Evolutionary conservation across 1,140 invertebrate species (phyloP), one percentile per base, ranked within the genome.

Genomic region (Conus ventricosus): DNA sequence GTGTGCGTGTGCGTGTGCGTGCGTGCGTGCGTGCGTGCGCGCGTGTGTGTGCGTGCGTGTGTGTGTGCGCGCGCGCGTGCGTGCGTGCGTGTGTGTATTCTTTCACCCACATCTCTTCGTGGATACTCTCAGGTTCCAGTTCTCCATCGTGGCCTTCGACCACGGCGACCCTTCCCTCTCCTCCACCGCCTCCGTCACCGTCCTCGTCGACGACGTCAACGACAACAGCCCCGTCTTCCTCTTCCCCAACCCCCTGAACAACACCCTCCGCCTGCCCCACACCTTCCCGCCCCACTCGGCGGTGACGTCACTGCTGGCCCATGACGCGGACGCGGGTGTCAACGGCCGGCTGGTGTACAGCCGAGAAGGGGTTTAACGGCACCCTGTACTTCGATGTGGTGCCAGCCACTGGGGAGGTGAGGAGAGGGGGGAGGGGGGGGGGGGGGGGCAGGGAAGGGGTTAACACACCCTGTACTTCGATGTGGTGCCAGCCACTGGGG

Each of bases 61-160:
- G 60, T 63, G 60, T 63, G 60, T 63, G 4, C 4, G 60, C 4
- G 60, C 4, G 60, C 4, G 60, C 60, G 60, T 63, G 60, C 4
- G 60, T 63, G 60, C 60, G 17, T 63, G 60, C 60, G 60, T 63
- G 60, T 20, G 60, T 63, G 17, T 8, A 71, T 71, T n/a, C 67
- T 23, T n/a, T 23, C 67, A 71, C 67, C 23, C 67, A 13, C 67
- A 7, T n/a, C 20, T n/a, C 67, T 71, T 17, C 67, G 67, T 71
- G 8, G 8, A 71, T 17, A 15, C n/a, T 20, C 60, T n/a, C 39
- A 95, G 95, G 87, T 99, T 99, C 94, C 95, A 96, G 5, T 95
- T 99, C 39, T 97, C 96, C 13, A 80, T 93, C 8, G 76, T 87
- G 78, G 91, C 92, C 0, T 71, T 71, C 7, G 93, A 93, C 88